phyloP scores from a whole-genome alignment of 2,797 vertebrate species.

The Spinibarbus caldwelli region DNA sequence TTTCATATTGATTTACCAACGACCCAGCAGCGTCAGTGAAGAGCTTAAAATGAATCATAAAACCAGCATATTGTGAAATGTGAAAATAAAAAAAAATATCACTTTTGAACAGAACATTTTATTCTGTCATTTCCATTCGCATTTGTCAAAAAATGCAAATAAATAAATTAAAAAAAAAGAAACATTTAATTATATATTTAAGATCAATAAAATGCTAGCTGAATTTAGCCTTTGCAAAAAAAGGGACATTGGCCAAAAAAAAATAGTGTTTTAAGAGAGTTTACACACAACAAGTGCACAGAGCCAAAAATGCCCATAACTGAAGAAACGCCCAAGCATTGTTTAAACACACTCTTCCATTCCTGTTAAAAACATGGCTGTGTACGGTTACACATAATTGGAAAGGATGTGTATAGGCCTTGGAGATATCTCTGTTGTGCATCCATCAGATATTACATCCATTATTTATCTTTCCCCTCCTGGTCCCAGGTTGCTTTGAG shows the following conservation, averaged over 20 bases:
- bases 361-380: slow-evolving; percentile 3
- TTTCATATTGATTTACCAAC: background rate
- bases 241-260: background rate
- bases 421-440: slow-evolving; percentile 71
- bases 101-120: background rate
- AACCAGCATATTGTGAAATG: background rate
- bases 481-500: slow-evolving; percentile 67
- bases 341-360: background rate
- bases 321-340: background rate
- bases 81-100: background rate
- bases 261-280: background rate
- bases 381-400: background rate
- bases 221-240: background rate
- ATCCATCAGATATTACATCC: slow-evolving; percentile 76
- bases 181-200: background rate
- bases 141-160: background rate
- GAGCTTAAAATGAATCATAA: background rate
- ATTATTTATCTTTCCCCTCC: slow-evolving; percentile 76
- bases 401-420: slow-evolving; percentile 44
- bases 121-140: background rate
- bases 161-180: background rate
- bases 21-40: background rate
- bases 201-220: background rate
- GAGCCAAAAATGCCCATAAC: background rate
- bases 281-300: background rate